A percentile compares a stretch with the other conserved stretches of the same genome.
These are phyloP conservation scores for Falco biarmicus DNA, from an alignment of 2,797 vertebrate species.

Conservation along the genomic window DNA sequence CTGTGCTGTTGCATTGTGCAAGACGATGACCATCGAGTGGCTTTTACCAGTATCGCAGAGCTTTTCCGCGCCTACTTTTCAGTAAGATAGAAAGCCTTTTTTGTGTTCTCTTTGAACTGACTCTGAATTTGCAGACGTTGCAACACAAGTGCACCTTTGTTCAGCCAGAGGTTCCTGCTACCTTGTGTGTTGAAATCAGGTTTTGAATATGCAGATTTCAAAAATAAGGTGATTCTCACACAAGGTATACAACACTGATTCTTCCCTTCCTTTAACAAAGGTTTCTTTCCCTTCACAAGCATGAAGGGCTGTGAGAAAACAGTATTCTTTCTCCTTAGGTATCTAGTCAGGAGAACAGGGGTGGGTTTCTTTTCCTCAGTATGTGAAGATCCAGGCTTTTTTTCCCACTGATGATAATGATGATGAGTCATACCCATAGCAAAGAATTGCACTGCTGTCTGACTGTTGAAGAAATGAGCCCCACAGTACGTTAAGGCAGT, in stretches of 20 bases:
- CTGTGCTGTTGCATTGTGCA: constrained; percentile 92
- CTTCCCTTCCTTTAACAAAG: background rate
- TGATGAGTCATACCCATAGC: background rate
- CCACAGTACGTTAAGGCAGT: background rate
- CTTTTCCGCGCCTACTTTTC: constrained; percentile 92
- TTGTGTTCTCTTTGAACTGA: background rate
- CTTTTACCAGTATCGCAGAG: constrained; percentile 90
- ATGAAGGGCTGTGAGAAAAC: background rate
- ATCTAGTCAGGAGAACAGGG: background rate
- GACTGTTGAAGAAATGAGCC: background rate
- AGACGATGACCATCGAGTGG: constrained; percentile 88
- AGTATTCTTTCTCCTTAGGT: background rate
- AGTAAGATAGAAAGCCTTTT: constrained; percentile 73
- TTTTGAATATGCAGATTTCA: background rate
- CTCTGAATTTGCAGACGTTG: background rate
- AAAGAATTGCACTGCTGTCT: background rate
- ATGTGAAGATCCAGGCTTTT: background rate
- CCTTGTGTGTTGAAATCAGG: background rate
- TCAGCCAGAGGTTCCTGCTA: background rate
- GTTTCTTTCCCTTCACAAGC: background rate
- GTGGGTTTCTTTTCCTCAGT: background rate
- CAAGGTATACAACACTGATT: background rate
- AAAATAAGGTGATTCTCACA: background rate
- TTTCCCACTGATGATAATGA: background rate
- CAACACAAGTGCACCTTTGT: background rate